Evolutionary conservation across 1,140 invertebrate genomes (phyloP), one percentile per base, ranked within the genome.

Genomic region (Drosophila repletoides): DNA sequence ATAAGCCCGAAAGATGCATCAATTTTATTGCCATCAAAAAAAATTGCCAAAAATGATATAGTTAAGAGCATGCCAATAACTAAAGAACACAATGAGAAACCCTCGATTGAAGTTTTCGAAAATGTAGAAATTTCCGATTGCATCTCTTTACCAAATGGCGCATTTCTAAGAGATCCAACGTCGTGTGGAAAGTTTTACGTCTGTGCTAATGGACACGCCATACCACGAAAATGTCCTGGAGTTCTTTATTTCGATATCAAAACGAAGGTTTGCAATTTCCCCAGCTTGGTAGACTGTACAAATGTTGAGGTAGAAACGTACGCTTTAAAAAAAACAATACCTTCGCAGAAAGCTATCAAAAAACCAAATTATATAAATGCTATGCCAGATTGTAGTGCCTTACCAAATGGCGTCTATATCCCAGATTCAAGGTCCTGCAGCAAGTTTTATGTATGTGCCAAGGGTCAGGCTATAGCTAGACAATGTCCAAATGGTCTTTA

Each of bases 201-300:
- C 1, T 81, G 77, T 17, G 5, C 34, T 0, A 63, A 83, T 28
- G 72, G 51, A 0, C 22, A 14, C 7, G 40, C 77, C 1, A 46
- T 72, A 40, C 31, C 53, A 0, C 17, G 33, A 1, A 28, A 24
- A 5, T 81, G 77, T 63, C 77, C 77, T 1, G 41, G 28, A 10
- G 10, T 40, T 14, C 73, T 83, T 1, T 29, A 31, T 17, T 81
- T 81, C 7, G 77, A 81, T 31, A 76, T 70, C 0, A 73, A 45
- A 15, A 73, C 55, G 41, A 73, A 58, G 17, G 72, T 81, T 1
- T 81, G 77, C 31, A 81, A 81, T 40, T 83, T 65, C 7, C 46
- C 77, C 4, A 41, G 34, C 14, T 43, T 76, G 4, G 77, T 81
- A 9, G 69, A 81, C 14, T 81, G 77, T 12, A 40, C 55, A 0